Evolutionary conservation across 2,888 invertebrate genomes (phyloP).

Genomic region (Gymnocheta viridis): DNA sequence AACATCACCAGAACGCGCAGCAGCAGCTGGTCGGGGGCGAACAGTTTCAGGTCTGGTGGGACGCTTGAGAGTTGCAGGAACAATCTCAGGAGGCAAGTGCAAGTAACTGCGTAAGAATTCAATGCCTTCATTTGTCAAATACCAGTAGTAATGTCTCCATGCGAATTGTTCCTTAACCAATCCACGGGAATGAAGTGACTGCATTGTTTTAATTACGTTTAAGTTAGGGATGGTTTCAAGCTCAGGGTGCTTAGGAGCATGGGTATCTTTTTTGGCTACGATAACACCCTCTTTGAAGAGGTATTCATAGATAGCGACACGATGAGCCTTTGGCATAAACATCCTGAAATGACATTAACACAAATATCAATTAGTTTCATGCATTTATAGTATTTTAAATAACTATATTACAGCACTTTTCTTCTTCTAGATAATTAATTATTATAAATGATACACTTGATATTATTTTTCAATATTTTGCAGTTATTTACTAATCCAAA

Average conservation of each 20-base stretch:
- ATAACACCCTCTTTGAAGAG: constrained; percentile 99
- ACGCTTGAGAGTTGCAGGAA: constrained; percentile 97
- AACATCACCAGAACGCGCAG: constrained; percentile 87
- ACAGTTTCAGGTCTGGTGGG: constrained; percentile 93
- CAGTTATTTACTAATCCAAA: too few species aligned
- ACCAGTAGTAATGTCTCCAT: constrained; percentile 99
- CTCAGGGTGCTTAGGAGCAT: constrained; percentile 98
- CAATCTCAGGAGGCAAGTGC: constrained; percentile 98
- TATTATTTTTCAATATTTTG: too few species aligned
- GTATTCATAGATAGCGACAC: constrained; percentile 97
- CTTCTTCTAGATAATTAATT: too few species aligned
- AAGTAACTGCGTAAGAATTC: constrained; percentile 97
- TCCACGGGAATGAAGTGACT: constrained; percentile 97
- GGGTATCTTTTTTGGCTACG: constrained; percentile 99
- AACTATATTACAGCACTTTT: too few species aligned
- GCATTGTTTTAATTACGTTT: constrained; percentile 98
- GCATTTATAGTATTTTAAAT: too few species aligned
- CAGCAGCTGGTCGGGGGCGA: constrained; percentile 88
- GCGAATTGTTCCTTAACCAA: constrained; percentile 99
- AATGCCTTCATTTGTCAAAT: constrained; percentile 98
- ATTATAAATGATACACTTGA: too few species aligned
- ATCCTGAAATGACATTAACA: constrained; percentile 86
- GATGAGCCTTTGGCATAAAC: constrained; percentile 99
- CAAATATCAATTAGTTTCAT: constrained; percentile 31
- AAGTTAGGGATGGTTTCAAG: constrained; percentile 97